Evolutionary conservation across 2,888 invertebrate species (phyloP).

Genomic region (Ditylenchus weischeri): DNA sequence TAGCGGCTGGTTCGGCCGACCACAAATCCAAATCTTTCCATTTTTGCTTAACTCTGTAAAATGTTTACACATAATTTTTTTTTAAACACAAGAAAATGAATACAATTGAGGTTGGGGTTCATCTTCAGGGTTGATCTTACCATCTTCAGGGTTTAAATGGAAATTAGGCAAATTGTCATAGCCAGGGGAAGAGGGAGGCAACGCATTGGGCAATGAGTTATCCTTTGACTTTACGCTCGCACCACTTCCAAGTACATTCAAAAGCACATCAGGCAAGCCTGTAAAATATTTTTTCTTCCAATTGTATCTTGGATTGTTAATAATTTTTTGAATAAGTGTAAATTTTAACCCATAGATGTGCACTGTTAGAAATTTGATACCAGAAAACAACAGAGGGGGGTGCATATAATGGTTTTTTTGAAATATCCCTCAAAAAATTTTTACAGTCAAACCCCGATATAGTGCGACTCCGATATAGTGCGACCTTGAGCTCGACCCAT

Average conservation of each 20-base stretch:
- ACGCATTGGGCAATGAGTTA: not conserved
- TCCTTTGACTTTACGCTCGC: slow-evolving; percentile 1
- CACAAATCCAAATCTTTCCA: slow-evolving; percentile 38
- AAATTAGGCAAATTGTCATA: not conserved
- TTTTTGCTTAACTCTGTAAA: slow-evolving; percentile 29
- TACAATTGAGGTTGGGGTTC: slow-evolving; percentile 16
- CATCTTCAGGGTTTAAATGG: not conserved
- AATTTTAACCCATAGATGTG: too few relatives aligned
- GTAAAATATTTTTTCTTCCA: not conserved
- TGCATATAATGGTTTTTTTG: too few relatives aligned
- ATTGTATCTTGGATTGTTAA: not conserved
- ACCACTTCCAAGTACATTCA: slow-evolving; percentile 8
- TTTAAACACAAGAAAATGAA: slow-evolving; percentile 1
- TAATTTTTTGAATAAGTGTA: not conserved
- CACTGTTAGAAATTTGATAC: too few relatives aligned
- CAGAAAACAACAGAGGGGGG: too few relatives aligned
- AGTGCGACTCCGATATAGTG: too few relatives aligned
- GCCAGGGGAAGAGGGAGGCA: not conserved
- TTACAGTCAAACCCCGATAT: too few relatives aligned
- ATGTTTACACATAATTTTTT: slow-evolving; percentile 2
- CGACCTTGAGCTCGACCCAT: too few relatives aligned
- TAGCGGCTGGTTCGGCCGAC: slow-evolving; percentile 23
- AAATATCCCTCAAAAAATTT: too few relatives aligned
- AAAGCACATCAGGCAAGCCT: slow-evolving; percentile 7
- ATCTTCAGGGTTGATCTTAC: not conserved